phyloP scores from a whole-genome alignment of 2,888 invertebrate species.

The Rambutsinella grinnellia region DNA sequence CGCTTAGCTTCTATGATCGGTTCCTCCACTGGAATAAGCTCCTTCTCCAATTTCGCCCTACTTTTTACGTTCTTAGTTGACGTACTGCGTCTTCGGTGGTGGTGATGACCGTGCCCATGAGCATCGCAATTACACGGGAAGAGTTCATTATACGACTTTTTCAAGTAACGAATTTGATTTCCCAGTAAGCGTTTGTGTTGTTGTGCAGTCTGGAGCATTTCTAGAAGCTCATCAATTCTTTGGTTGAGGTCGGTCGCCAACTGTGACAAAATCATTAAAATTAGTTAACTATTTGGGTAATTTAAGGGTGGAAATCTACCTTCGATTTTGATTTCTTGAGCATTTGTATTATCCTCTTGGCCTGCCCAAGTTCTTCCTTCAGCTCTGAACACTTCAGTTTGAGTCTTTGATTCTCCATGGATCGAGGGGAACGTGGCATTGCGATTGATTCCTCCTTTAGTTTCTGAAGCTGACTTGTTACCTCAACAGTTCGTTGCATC shows the following conservation, averaged over 20 bases:
- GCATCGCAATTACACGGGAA: no score
- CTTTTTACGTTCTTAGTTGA: not conserved
- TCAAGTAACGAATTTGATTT: constrained; percentile 58
- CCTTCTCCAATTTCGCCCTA: not conserved
- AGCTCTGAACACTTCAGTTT: constrained; percentile 37
- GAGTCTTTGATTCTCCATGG: constrained; percentile 31
- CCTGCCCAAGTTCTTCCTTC: constrained; percentile 27
- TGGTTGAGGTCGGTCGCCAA: constrained; percentile 40
- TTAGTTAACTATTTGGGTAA: not conserved
- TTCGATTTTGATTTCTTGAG: constrained; percentile 41
- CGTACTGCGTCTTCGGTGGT: not conserved
- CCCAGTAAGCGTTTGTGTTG: constrained; percentile 56
- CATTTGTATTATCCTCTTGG: constrained; percentile 17
- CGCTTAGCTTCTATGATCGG: constrained; percentile 6
- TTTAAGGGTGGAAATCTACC: constrained; percentile 2
- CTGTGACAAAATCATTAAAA: no score
- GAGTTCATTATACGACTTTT: constrained; percentile 58
- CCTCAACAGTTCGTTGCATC: constrained; percentile 6
- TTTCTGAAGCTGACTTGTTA: constrained; percentile 5
- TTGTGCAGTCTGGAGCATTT: constrained; percentile 55
- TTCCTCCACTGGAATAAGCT: constrained; percentile 9
- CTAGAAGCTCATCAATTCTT: constrained; percentile 57
- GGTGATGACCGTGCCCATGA: constrained; percentile 9
- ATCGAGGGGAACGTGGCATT: not conserved
- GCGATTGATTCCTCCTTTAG: constrained; percentile 5